phyloP scores from a whole-genome alignment of 2,113 vertebrate genomes.

The Solenodon paradoxus region DNA sequence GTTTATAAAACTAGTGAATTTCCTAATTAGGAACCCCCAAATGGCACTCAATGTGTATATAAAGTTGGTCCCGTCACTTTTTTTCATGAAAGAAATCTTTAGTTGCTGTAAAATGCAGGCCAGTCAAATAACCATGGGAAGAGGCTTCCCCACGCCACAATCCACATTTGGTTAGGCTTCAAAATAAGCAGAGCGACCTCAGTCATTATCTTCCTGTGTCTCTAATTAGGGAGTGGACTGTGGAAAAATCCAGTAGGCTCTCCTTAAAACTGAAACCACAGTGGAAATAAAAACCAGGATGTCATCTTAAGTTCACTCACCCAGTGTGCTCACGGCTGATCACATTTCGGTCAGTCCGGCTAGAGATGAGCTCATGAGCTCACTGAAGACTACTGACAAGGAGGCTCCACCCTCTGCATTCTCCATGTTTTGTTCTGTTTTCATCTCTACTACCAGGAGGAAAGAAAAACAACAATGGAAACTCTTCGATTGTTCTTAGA shows the following conservation, averaged over 20 bases:
- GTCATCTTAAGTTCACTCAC: not conserved
- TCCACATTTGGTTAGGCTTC: slow-evolving; percentile 40
- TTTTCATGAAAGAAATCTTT: not conserved
- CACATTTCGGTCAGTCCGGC: rapidly evolving
- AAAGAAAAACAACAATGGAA: not conserved
- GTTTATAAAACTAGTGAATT: not conserved
- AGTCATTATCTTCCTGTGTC: slow-evolving; percentile 46
- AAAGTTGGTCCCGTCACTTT: not conserved
- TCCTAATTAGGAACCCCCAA: not conserved
- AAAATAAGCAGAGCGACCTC: not conserved
- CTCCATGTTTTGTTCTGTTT: not conserved
- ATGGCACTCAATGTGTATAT: not conserved
- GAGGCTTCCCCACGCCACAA: slow-evolving; percentile 10
- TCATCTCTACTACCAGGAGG: not conserved
- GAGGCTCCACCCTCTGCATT: not conserved
- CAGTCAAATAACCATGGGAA: not conserved
- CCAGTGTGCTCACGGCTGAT: rapidly evolving
- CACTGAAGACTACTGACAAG: rapidly evolving
- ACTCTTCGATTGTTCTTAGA: not conserved
- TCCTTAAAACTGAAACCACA: slow-evolving; percentile 32
- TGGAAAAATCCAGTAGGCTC: slow-evolving; percentile 64
- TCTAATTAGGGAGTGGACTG: slow-evolving; percentile 63
- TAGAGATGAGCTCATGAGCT: rapidly evolving
- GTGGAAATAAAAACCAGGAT: not conserved
- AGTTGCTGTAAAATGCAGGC: not conserved